phyloP scores from a whole-genome alignment of 1,140 invertebrate genomes.

The Hylyphantes graminicola region DNA sequence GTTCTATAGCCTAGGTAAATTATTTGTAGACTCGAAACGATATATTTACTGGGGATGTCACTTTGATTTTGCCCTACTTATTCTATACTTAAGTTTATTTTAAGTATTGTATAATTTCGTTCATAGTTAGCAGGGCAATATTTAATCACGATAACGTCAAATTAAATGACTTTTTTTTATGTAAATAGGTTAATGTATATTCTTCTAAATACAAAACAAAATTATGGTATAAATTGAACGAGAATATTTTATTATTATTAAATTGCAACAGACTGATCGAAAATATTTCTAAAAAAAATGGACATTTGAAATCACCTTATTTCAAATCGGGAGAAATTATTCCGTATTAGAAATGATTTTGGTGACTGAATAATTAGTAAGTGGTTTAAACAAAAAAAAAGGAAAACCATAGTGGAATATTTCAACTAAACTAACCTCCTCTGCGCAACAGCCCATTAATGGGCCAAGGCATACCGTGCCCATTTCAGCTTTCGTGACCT shows the following conservation, averaged over 20 bases:
- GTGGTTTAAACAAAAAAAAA: no score
- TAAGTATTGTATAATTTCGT: neutral
- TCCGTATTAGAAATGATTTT: no score
- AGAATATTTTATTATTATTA: neutral
- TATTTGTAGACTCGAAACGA: constrained; percentile 22
- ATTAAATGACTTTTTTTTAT: neutral
- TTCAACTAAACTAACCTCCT: no score
- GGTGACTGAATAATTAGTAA: no score
- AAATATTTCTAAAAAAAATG: no score
- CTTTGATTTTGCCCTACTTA: constrained; percentile 2
- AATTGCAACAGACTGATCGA: neutral
- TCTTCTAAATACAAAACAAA: neutral
- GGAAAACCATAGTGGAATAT: no score
- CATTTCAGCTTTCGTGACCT: no score
- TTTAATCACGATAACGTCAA: neutral
- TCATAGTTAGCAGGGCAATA: neutral
- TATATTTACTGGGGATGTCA: neutral
- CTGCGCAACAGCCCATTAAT: no score
- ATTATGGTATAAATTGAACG: neutral
- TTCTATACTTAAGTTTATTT: neutral
- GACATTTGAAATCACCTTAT: no score
- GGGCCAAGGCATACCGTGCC: no score
- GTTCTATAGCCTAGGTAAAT: constrained; percentile 25
- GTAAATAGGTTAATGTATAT: neutral
- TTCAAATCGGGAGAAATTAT: no score